A percentile compares a stretch with the other conserved stretches of the same genome.
These are phyloP conservation scores for Apogon talboti DNA, from an alignment of 2,797 vertebrate species.

Conservation along the genomic window DNA sequence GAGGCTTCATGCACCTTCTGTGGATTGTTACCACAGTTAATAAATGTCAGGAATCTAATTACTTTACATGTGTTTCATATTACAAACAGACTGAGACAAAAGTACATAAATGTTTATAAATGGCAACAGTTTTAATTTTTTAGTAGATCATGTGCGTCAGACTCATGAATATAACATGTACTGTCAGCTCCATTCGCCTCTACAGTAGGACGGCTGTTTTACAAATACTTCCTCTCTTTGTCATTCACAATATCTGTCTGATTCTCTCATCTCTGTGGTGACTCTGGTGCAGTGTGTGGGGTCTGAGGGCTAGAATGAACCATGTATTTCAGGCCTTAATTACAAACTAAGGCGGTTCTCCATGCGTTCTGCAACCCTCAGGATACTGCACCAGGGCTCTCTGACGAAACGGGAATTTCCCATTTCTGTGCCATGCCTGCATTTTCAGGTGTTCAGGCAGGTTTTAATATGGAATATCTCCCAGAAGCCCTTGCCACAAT, in stretches of 20 bases:
- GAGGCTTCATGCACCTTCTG: no score
- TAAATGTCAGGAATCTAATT: neutral
- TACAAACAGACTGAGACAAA: neutral
- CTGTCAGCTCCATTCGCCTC: conserved; percentile 23
- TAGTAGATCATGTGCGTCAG: conserved; percentile 3
- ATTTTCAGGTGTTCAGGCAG: conserved; percentile 71
- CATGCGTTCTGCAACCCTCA: conserved; percentile 40
- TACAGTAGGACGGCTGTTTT: conserved; percentile 21
- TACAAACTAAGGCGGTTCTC: conserved; percentile 54
- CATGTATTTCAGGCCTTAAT: conserved; percentile 67
- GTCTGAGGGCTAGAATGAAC: conserved; percentile 54
- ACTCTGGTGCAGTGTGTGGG: conserved; percentile 60
- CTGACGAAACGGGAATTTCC: conserved; percentile 68
- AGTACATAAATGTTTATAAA: neutral
- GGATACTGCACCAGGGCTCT: conserved; percentile 48
- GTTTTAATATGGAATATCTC: conserved; percentile 52
- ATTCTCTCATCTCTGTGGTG: conserved; percentile 30
- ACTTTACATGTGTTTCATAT: conserved; percentile 19
- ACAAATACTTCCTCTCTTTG: conserved; percentile 46
- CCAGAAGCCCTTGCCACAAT: conserved; percentile 42
- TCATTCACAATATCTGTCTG: conserved; percentile 40
- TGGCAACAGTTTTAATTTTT: conserved; percentile 8
- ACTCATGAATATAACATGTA: conserved; percentile 18
- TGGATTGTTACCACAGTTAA: no score
- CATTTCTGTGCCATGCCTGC: conserved; percentile 34